Evolutionary conservation across 1,140 invertebrate species (phyloP), one percentile per base, ranked within the genome.

Genomic region (Lepidotrigona ventralis): DNA sequence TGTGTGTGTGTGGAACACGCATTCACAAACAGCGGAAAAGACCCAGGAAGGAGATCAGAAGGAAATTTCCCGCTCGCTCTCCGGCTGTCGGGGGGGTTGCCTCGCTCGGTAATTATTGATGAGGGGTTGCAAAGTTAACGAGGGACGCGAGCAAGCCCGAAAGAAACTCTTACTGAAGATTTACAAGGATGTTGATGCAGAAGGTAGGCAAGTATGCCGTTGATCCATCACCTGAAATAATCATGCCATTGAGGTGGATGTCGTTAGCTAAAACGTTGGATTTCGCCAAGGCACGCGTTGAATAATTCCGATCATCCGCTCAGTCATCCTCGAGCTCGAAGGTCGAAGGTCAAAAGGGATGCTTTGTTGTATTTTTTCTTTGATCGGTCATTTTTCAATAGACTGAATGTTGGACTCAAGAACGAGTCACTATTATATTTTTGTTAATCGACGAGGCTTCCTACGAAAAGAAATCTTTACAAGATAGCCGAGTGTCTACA

Each of bases 281-380:
- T 83, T 54, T 66, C 75, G 21, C 23, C 39, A 26, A 83, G 63
- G 66, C 15, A 53, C 39, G 19, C 26, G 11, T 66, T 78, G 66
- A 83, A 83, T 83, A 71, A 83, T 83, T 83, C 74, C 39, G n/a
- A 17, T 39, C 39, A 23, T 70, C 56, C 74, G 70, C 78, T 83
- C 11, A 26, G 5, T 54, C 14, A 17, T 60, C 5, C 0, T n/a
- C 23, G 33, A 0, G 19, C 0, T 21, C 23, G 5, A 39, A 4
- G 0, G 1, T 9, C 23, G 14, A 12, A 11, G 19, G 26, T 23
- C 53, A n/a, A n/a, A n/a, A n/a, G n/a, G n/a, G n/a, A n/a, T n/a
- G n/a, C n/a, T n/a, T n/a, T n/a, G n/a, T n/a, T n/a, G n/a, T n/a
- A n/a, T n/a, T n/a, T n/a, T n/a, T n/a, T n/a, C n/a, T n/a, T n/a